Evolutionary conservation across 2,113 vertebrate species (phyloP).

Genomic region (Camelus dromedarius): DNA sequence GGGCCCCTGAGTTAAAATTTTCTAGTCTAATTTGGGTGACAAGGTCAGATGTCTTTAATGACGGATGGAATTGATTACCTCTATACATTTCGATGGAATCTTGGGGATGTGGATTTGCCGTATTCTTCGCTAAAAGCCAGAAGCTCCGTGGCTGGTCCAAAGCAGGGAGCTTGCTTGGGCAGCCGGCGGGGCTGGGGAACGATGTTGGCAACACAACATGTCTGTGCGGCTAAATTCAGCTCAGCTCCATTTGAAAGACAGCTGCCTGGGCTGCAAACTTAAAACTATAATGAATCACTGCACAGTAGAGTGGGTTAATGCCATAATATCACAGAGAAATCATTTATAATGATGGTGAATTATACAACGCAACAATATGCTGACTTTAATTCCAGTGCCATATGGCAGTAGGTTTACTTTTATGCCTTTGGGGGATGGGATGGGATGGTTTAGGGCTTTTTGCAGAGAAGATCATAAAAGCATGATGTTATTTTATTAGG

Average conservation of each 20-base stretch:
- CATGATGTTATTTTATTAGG: conserved; percentile 52
- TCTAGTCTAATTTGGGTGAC: background rate
- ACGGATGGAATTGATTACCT: background rate
- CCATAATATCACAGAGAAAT: conserved; percentile 36
- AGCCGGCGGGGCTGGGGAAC: background rate
- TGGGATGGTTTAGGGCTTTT: conserved; percentile 4
- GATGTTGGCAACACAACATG: background rate
- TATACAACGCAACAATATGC: conserved; percentile 30
- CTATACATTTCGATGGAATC: background rate
- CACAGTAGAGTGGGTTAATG: conserved; percentile 63
- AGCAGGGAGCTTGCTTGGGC: background rate
- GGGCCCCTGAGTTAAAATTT: background rate
- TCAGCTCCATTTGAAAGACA: conserved; percentile 23
- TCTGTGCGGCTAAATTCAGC: conserved; percentile 1
- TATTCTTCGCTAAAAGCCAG: background rate
- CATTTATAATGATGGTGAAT: conserved; percentile 51
- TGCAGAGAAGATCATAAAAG: conserved; percentile 61
- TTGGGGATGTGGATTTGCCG: background rate
- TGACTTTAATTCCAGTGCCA: conserved; percentile 66
- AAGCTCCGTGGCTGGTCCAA: background rate
- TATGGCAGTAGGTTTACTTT: conserved; percentile 75
- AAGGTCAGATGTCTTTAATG: background rate
- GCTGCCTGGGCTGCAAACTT: conserved; percentile 15
- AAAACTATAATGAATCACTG: background rate
- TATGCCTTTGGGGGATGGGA: conserved; percentile 19